Base-by-base conservation (phyloP, 2,888 invertebrate genomes). In the Pemphredon lugubris region DNA sequence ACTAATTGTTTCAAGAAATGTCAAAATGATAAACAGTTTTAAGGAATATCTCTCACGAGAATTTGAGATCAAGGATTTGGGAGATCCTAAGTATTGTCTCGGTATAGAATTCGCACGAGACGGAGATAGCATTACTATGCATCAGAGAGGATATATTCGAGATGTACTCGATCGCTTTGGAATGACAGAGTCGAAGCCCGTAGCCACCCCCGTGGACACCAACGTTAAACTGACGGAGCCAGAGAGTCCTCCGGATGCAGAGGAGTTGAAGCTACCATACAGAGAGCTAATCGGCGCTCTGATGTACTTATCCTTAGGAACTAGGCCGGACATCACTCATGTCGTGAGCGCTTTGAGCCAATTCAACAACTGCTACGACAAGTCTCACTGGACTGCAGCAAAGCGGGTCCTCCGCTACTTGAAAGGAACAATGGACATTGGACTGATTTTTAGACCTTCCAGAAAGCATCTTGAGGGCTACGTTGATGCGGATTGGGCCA, bases 401-500 rank as follows among this genome's bases (percentile, higher is more conserved):
- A 63, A 47, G 23, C 20, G 51, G 4, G 20, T 51, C 11, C 30
- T 60, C n/a, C 21, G 34, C 14, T 51, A 42, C 16, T 11, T 50
- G 13, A 30, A 51, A 18, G 51, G 60, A 7, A 51, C 60, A 0
- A 32, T n/a, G 18, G 23, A 44, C 13, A 9, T 50, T 4, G 50
- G 32, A 13, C n/a, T 59, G 9, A 1, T 7, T 2, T 70, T 32
- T 30, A 26, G 14, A 13, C 9, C 9, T 1, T 7, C 14, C 13
- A 3, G n/a, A 5, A 11, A 16, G n/a, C 32, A 21, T 0, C 21
- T 57, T 2, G 4, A 16, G 7, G 39, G 58, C 11, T 71, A 45
- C 16, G 34, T 14, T 0, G 61, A 71, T 26, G 65, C 65, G 1
- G 71, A 71, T 9, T 71, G 57, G 71, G 61, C 47, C n/a, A 45